Base-by-base conservation (phyloP, 2,888 invertebrate species). In the Mythimna lalbum region DNA sequence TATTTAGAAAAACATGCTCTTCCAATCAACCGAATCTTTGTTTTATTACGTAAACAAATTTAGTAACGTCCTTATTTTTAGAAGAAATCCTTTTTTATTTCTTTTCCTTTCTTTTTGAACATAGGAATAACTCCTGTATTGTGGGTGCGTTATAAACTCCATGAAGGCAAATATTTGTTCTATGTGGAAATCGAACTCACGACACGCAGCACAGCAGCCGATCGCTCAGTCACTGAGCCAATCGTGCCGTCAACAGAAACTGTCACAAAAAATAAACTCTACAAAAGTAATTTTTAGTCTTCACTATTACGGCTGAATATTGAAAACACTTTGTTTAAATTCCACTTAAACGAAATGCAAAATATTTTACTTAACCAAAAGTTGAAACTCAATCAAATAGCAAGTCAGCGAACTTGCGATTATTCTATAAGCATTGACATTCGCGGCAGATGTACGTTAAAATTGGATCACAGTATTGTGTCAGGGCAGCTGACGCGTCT, bases 371-470 rank as follows among this genome's bases (percentile, higher is more conserved):
- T 53, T 31, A 31, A 65, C 33, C 33, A 55, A 72, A 81, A 73
- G 33, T 73, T 63, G 55, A 59, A 64, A 62, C 31, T 59, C 60
- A 50, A 78, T 63, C 47, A 68, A 85, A 78, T 69, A 33, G 63
- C 75, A 80, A 82, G 64, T 84, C 65, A 75, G 81, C 71, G 63
- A 73, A 81, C 71, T 84, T 67, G 49, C 69, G 76, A 82, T 76
- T 82, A 81, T 82, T 82, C 83, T 74, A 78, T 81, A 74, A 78
- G 81, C 83, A 80, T 82, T 85, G 85, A 84, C 85, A 78, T 85
- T 85, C 82, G 86, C 77, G 86, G 86, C 85, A 85, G 85, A 85
- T 85, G 85, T 85, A 85, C 86, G 85, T 82, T 84, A 79, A 85
- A 85, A 85, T 85, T 85, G 85, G 86, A 85, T 85, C 86, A 79